Percentiles rank a stretch among this genome's conserved stretches.
Conservation (phyloP, 23 tunicate species). For the Oikopleura albicans region DNA sequence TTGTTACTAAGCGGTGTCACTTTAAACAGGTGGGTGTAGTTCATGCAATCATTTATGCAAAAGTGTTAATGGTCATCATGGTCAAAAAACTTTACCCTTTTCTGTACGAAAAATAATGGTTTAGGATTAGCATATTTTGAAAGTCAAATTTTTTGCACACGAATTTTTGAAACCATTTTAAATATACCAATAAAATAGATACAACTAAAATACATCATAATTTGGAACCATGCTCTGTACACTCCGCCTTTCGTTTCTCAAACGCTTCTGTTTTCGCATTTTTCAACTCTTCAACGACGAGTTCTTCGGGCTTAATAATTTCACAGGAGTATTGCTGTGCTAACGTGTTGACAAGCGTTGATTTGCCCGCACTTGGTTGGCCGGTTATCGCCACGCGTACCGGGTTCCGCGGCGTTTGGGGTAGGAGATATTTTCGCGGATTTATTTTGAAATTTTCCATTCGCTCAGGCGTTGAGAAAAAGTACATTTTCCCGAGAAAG, state of each 20-base stretch:
- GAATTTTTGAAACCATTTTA: too few relatives aligned
- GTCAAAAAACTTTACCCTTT: too few relatives aligned
- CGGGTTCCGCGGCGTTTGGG: slow-evolving; percentile 68
- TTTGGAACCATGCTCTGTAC: too few relatives aligned
- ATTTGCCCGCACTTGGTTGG: slow-evolving; percentile 51
- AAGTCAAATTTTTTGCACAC: too few relatives aligned
- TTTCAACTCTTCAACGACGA: slow-evolving; percentile 36
- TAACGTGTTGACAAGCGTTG: slow-evolving; percentile 23
- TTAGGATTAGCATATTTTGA: too few relatives aligned
- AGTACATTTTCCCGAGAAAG: slow-evolving; percentile 83
- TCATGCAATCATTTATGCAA: too few relatives aligned
- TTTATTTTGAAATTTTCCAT: slow-evolving; percentile 59
- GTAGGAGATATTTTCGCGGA: slow-evolving; percentile 65
- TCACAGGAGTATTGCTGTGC: slow-evolving; percentile 22
- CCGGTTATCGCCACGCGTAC: slow-evolving; percentile 59
- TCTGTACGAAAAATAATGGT: too few relatives aligned
- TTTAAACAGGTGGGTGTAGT: too few relatives aligned
- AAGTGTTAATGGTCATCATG: too few relatives aligned
- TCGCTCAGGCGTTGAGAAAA: slow-evolving; percentile 70
- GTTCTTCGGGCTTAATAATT: slow-evolving; percentile 35
- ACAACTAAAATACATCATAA: too few relatives aligned
- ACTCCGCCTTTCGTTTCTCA: slow-evolving; percentile 34
- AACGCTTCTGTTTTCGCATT: slow-evolving; percentile 31
- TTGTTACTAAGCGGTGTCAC: too few relatives aligned
- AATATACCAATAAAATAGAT: too few relatives aligned